Evolutionary conservation across 2,113 vertebrate genomes (phyloP), one percentile per base, ranked within the genome.

Genomic region (Equus przewalskii): DNA sequence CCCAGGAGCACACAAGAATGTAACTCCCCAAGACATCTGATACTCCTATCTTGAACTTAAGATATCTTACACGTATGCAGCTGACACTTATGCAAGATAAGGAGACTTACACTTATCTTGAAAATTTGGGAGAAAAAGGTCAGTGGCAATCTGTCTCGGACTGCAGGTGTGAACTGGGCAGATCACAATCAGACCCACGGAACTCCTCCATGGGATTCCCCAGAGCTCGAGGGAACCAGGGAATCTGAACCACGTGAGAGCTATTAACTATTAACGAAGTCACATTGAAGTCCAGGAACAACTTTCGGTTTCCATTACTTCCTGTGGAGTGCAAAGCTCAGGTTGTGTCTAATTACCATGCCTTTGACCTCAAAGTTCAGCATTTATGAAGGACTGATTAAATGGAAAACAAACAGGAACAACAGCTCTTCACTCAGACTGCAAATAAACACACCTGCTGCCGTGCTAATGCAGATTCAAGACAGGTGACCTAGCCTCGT

Each of bases 281-380:
- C 73, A 75, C 56, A 78, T 0, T 19, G 11, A 91, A 86, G 89
- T 49, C 79, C 26, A 87, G 19, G 16, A 89, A 22, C 51, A 83
- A 67, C 18, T 83, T 69, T 72, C 46, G 69, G 18, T 78, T 90
- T 87, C 41, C 78, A 78, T 4, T 65, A 58, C 49, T 95, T 87
- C 84, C 73, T 69, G 88, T 70, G 41, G 2, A 79, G 49, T 22
- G 21, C 69, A 72, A 87, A 92, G 51, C 51, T 97, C 83, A 75
- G 26, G 56, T n/a, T 49, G 24, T 86, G 7, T 83, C 73, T 75
- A 54, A 72, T 83, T 49, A 30, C 75, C 72, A 85, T 41, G 33
- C 28, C 12, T 80, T 91, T 94, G 87, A 73, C 79, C 73, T 89
- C 49, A 90, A 73, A 92, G 54, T 67, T 96, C 67, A 62, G 69